Conservation (phyloP, 2,888 invertebrate species). For the Melipona bicolor region DNA sequence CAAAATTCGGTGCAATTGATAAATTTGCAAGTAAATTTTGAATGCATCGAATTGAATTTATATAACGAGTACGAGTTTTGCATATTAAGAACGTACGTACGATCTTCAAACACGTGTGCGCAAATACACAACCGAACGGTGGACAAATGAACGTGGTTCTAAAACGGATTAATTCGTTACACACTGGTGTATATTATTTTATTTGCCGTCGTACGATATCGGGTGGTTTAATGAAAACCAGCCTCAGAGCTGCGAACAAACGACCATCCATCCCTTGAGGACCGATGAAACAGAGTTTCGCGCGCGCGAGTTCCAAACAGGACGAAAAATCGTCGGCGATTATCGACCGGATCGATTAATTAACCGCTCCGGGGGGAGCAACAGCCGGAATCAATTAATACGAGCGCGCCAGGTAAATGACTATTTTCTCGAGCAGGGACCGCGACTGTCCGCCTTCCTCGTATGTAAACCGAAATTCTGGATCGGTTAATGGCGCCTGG, state of each 20-base stretch:
- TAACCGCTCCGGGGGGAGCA: slow-evolving; percentile 2
- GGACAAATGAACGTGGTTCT: too few relatives aligned
- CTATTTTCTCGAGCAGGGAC: slow-evolving; percentile 40
- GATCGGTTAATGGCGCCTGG: slow-evolving; percentile 36
- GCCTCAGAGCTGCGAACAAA: neutral
- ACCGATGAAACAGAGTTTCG: neutral
- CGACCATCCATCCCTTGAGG: neutral
- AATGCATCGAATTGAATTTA: too few relatives aligned
- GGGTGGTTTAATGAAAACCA: neutral
- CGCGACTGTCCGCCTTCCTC: slow-evolving; percentile 19
- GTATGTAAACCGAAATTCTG: slow-evolving; percentile 30
- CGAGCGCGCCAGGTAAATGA: slow-evolving; percentile 23
- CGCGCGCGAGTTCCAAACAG: neutral
- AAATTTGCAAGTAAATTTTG: too few relatives aligned
- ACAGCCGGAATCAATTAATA: slow-evolving; percentile 43
- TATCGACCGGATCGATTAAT: slow-evolving; percentile 15
- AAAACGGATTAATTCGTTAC: too few relatives aligned
- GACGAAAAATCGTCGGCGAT: slow-evolving; percentile 4
- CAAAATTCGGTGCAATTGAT: too few relatives aligned
- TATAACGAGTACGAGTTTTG: too few relatives aligned
- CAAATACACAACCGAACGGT: too few relatives aligned
- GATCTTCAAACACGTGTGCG: too few relatives aligned
- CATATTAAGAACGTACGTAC: too few relatives aligned
- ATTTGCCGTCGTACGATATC: neutral
- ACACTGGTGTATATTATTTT: neutral